Evolutionary conservation across 2,113 vertebrate species (phyloP), one percentile per base, ranked within the genome.

Genomic region (Ptilonorhynchus violaceus): DNA sequence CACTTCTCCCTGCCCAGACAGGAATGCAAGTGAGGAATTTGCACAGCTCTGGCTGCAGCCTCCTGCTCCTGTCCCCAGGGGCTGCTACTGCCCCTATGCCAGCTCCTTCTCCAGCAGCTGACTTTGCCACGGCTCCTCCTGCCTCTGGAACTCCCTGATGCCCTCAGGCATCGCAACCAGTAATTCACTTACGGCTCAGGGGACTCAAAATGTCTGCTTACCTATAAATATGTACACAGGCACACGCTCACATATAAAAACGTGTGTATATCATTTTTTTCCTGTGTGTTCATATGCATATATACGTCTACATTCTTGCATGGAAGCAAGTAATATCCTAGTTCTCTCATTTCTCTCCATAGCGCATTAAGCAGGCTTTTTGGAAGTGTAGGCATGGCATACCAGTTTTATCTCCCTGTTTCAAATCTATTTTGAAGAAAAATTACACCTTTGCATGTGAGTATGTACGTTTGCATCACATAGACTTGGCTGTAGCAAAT

Each of bases 221-320:
- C 42, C 12, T 72, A 31, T 64, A 72, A 82, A 76, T 68, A 85
- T 20, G 31, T 66, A 42, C 80, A 75, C 30, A 59, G 60, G 31
- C 75, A 69, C 62, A 39, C 0, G 1, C 33, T 82, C 10, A 20
- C 41, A 13, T n/a, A 9, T 49, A 69, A 24, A 62, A 50, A 46
- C 15, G 5, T 9, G 37, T 60, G 20, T 20, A 23, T 31, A 19
- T 42, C 49, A 18, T 52, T 39, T 85, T 39, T n/a, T 20, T 13
- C 20, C 21, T 4, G 0, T 79, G 47, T 23, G 19, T 50, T 89
- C 30, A 13, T 44, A 22, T 12, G 4, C 20, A 5, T 30, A 4
- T 11, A 31, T 75, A 11, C n/a, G 4, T 44, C 11, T 25, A 14
- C 7, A 2, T 24, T 37, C n/a, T 47, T 0, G 0, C 20, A 14